Base-by-base conservation (phyloP, 2,888 invertebrate species). In the Copidosoma aretas region DNA sequence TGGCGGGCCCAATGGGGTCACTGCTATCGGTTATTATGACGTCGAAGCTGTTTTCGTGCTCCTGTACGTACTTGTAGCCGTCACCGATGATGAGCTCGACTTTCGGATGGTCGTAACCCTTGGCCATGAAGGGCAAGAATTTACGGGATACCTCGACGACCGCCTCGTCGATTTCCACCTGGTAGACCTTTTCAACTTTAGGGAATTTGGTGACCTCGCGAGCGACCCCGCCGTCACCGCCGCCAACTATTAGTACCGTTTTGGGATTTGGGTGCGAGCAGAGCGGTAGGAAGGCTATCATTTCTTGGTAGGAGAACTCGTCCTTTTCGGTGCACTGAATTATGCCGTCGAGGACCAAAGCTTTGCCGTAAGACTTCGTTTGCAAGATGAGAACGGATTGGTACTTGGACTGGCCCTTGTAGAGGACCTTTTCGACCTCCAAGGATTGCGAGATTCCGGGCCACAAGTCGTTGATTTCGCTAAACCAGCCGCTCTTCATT, bases 1-100 rank as follows among this genome's bases (percentile, higher is more conserved):
- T 87, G 0, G 91, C 91, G 41, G 91, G 91, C 32, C 98, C 98
- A 39, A 98, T 88, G 0, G 98, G 98, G 86, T 99, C 99, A 52
- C 97, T 97, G 73, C 97, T 97, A 83, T 99, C 99, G 0, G 98
- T 99, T 66, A 99, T 97, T 74, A 99, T 97, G 54, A 99, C 94
- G 85, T 99, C 99, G 83, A 95, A 99, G 84, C 93, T 91, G 52
- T 89, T 87, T 67, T 87, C 87, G 80, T 97, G 93, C 62, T 92
- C 88, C 78, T 92, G 91, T 90, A 99, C 92, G 83, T 94, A 99
- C 76, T 96, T 92, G 81, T 97, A 96, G 0, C 99, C 99, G 84
- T 99, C 98, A 0, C 93, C 93, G 53, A 97, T 91, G 79, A 91
- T 90, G 0, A 99, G 85, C 0, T 87, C 90, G 22, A 98, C 84